These are phyloP conservation scores for Malurus elegans DNA, from an alignment of 2,113 vertebrate genomes.

Conservation along the genomic window DNA sequence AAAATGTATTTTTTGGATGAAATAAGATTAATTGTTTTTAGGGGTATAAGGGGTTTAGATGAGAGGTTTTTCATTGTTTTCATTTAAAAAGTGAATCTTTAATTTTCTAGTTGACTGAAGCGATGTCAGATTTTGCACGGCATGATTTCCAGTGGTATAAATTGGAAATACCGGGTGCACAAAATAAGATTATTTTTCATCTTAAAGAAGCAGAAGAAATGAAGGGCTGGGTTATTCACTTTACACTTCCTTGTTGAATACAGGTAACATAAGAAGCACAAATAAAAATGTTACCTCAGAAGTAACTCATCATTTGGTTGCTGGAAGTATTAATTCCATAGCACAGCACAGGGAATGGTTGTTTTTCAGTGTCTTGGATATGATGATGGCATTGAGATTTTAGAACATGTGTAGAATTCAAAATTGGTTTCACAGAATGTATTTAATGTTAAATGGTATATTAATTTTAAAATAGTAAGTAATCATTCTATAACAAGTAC, in stretches of 20 bases:
- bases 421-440: not conserved
- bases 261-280: slow-evolving; percentile 6
- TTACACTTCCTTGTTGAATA: not conserved
- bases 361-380: not conserved
- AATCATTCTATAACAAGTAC: not conserved
- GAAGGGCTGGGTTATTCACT: slow-evolving; percentile 17
- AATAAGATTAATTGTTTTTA: slow-evolving; percentile 51
- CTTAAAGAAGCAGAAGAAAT: slow-evolving; percentile 30
- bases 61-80: slow-evolving; percentile 52
- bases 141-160: slow-evolving; percentile 41
- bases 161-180: not conserved
- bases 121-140: slow-evolving; percentile 34
- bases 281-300: not conserved
- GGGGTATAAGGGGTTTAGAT: not conserved
- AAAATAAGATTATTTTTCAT: slow-evolving; percentile 61
- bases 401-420: not conserved
- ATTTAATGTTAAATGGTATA: not conserved
- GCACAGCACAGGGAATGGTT: not conserved
- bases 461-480: not conserved
- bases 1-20: slow-evolving; percentile 19
- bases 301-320: not conserved
- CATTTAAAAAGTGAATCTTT: slow-evolving; percentile 60
- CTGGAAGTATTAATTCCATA: not conserved
- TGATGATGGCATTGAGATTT: not conserved
- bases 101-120: slow-evolving; percentile 68